Conservation (phyloP, 2,888 invertebrate species). For the Alviniconcha strummeri region DNA sequence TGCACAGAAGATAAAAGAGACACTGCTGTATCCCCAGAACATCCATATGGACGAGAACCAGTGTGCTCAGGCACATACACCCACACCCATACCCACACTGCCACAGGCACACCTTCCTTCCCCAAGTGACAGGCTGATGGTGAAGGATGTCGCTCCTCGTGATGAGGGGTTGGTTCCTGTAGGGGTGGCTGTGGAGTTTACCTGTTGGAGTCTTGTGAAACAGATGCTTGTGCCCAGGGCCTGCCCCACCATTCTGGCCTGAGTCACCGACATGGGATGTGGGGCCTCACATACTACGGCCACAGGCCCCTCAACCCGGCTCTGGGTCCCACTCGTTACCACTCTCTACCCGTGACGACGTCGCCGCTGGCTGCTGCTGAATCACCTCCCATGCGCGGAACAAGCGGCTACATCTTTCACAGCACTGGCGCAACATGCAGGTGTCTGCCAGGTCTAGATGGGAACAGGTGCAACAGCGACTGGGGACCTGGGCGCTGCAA, state of each 20-base stretch:
- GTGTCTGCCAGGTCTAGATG: too few relatives aligned
- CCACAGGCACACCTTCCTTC: not conserved
- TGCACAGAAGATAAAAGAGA: too few relatives aligned
- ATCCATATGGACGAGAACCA: too few relatives aligned
- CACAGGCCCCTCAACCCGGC: not conserved
- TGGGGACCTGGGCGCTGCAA: too few relatives aligned
- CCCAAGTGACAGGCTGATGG: not conserved
- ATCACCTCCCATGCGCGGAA: not conserved
- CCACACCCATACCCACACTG: not conserved
- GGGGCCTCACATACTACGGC: not conserved
- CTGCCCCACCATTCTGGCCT: not conserved
- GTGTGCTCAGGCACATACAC: slow-evolving; percentile 6
- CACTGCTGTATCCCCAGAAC: too few relatives aligned
- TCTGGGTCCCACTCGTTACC: too few relatives aligned
- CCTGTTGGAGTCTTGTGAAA: slow-evolving; percentile 28
- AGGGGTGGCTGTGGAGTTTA: not conserved
- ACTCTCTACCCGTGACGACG: not conserved
- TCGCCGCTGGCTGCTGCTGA: not conserved
- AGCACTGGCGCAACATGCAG: slow-evolving; percentile 22
- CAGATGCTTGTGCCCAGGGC: slow-evolving; percentile 26
- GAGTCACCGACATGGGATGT: not conserved
- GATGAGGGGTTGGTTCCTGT: not conserved
- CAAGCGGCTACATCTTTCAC: slow-evolving; percentile 8
- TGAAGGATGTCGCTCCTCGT: not conserved
- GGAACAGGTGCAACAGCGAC: too few relatives aligned